A percentile compares a stretch with the other conserved stretches of the same genome.
Conservation (phyloP, 2,888 invertebrate genomes). For the Zelleria hepariella region DNA sequence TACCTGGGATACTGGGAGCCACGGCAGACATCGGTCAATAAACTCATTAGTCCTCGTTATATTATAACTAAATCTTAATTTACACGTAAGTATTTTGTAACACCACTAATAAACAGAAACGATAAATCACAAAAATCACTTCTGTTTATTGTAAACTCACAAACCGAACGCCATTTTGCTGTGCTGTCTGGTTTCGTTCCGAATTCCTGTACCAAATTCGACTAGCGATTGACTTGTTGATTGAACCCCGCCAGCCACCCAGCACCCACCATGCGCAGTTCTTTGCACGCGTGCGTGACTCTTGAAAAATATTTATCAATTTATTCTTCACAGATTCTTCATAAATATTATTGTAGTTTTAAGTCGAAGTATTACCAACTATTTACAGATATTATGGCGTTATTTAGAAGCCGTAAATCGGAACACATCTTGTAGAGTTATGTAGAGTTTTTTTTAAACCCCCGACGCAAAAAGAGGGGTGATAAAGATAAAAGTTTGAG, state of each 20-base stretch:
- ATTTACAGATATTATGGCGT: no score
- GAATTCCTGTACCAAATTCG: not conserved
- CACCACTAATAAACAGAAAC: slow-evolving; percentile 19
- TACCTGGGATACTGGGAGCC: slow-evolving; percentile 71
- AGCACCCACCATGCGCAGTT: no score
- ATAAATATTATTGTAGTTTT: no score
- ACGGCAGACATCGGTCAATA: slow-evolving; percentile 71
- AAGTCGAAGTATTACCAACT: no score
- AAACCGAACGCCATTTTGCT: slow-evolving; percentile 64
- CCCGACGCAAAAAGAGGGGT: no score
- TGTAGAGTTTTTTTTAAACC: no score
- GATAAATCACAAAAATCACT: slow-evolving; percentile 25
- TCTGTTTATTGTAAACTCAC: slow-evolving; percentile 53
- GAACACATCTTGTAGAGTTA: no score
- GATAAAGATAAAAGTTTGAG: no score
- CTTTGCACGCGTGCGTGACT: no score
- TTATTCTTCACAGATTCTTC: no score
- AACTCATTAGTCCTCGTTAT: slow-evolving; percentile 64
- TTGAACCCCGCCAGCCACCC: no score
- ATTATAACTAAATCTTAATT: slow-evolving; percentile 34
- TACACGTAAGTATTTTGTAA: slow-evolving; percentile 15
- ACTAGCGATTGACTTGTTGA: not conserved
- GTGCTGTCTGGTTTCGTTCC: slow-evolving; percentile 5
- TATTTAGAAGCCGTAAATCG: not conserved
- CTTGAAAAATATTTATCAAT: no score